Conservation (phyloP, 2,797 vertebrate species). For the Mastacembelus armatus region DNA sequence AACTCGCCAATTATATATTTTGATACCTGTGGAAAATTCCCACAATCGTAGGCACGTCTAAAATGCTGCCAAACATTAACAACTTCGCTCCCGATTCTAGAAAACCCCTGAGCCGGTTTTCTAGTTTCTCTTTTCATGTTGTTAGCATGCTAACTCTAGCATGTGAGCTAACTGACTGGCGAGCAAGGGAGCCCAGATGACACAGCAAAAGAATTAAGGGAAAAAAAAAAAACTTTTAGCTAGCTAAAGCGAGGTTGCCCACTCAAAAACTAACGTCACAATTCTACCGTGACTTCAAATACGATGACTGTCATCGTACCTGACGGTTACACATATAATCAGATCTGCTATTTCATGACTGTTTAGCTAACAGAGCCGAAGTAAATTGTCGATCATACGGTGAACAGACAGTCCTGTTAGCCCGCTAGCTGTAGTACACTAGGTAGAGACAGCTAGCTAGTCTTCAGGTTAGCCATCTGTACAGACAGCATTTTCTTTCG, state of each 20-base stretch:
- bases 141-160: conserved; percentile 73
- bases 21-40: neutral
- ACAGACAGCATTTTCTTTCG: neutral
- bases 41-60: neutral
- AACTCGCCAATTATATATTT: no score
- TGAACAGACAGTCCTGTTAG: conserved; percentile 52
- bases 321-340: accelerated
- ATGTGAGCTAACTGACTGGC: conserved; percentile 63
- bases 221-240: conserved; percentile 67
- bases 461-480: conserved; percentile 15
- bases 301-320: neutral
- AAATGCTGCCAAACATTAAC: no score
- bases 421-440: conserved; percentile 45
- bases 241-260: conserved; percentile 17
- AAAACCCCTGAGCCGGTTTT: conserved; percentile 6
- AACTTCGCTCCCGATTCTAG: neutral
- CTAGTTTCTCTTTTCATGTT: conserved; percentile 56
- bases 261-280: neutral
- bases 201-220: conserved; percentile 85
- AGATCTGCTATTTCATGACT: neutral
- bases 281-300: neutral
- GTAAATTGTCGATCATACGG: conserved; percentile 37
- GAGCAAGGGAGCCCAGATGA: conserved; percentile 78
- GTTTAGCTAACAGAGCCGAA: conserved; percentile 20
- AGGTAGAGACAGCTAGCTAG: conserved; percentile 15